A percentile compares a stretch with the other conserved stretches of the same genome.
These are phyloP conservation scores for Cacatua alba DNA, from an alignment of 2,113 vertebrate species.

Conservation along the genomic window DNA sequence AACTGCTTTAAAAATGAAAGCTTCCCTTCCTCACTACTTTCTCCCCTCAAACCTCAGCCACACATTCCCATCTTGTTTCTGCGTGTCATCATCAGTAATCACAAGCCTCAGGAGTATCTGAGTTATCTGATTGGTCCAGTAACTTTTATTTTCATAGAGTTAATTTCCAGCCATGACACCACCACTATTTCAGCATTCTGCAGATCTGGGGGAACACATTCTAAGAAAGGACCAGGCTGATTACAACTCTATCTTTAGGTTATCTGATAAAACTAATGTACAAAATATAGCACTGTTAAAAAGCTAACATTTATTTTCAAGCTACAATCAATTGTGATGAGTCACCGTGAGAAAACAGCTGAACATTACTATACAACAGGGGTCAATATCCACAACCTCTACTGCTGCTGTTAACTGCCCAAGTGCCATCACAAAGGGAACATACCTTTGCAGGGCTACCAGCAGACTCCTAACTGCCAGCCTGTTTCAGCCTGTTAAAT, in stretches of 20 bases:
- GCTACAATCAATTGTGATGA: not conserved
- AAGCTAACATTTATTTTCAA: not conserved
- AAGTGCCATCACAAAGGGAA: not conserved
- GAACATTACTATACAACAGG: accelerated
- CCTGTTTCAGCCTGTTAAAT: not conserved
- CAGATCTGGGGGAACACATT: not conserved
- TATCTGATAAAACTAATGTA: not conserved
- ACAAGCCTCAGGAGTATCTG: not conserved
- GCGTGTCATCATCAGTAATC: not conserved
- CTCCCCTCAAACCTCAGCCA: not conserved
- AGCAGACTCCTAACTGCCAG: not conserved
- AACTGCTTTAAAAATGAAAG: not conserved
- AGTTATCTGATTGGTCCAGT: not conserved
- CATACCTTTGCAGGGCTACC: not conserved
- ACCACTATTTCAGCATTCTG: not conserved
- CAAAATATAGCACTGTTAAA: not conserved
- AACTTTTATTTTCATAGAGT: not conserved
- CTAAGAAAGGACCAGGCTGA: not conserved
- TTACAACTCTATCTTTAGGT: not conserved
- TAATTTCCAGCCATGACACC: not conserved
- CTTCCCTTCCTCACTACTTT: not conserved
- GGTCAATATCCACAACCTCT: not conserved
- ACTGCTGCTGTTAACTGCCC: not conserved
- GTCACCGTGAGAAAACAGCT: not conserved
- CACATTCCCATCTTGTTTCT: not conserved